Conservation (phyloP, 2,797 vertebrate genomes). For the Chloroceryle inda region DNA sequence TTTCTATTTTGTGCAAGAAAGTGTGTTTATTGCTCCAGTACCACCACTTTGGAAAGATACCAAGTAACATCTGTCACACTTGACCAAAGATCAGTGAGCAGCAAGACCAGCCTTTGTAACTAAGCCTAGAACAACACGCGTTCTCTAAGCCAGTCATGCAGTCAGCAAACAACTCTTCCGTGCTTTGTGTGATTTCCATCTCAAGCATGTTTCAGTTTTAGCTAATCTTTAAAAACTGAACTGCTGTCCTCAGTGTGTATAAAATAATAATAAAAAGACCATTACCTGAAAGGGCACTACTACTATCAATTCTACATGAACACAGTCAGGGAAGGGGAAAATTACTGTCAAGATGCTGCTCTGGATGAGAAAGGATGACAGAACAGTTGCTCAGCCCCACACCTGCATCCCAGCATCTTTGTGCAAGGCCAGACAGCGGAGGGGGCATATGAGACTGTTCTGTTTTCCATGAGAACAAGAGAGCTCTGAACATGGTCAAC, state of each 20-base stretch:
- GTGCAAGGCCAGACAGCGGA: background rate
- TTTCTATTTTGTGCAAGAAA: background rate
- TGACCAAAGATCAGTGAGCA: background rate
- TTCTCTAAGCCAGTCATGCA: background rate
- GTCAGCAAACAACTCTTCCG: background rate
- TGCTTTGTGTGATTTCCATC: background rate
- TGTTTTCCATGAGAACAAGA: background rate
- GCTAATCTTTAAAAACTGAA: background rate
- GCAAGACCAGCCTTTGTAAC: background rate
- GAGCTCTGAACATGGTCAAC: background rate
- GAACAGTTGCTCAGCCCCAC: conserved; percentile 22
- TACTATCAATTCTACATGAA: background rate
- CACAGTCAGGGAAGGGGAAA: background rate
- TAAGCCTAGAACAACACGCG: background rate
- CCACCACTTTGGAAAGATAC: background rate
- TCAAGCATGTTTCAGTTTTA: background rate
- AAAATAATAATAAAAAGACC: background rate
- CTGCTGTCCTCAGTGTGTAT: background rate
- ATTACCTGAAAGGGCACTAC: background rate
- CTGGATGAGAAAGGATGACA: background rate
- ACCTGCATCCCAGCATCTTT: background rate
- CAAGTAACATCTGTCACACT: conserved; percentile 40
- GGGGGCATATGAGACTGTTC: background rate
- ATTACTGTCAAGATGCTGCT: background rate
- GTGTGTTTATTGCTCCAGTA: background rate